Conservation (phyloP, 2,888 invertebrate genomes). For the Esperia sulphurella region DNA sequence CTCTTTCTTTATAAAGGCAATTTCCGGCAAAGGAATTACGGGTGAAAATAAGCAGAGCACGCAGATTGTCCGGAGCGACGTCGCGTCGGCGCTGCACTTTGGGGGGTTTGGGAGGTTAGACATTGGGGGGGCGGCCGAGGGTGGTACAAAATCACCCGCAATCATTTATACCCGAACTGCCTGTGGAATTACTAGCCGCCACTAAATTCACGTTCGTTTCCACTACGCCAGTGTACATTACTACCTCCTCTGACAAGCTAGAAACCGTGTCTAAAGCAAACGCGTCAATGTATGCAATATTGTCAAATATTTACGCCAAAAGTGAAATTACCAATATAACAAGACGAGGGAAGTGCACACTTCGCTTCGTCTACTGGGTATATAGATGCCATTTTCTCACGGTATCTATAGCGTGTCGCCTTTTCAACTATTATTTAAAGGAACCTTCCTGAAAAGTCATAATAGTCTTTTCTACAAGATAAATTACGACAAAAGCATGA, state of each 20-base stretch:
- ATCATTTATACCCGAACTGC: slow-evolving; percentile 79
- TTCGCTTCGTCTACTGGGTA: slow-evolving; percentile 33
- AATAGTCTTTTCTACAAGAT: slow-evolving; percentile 4
- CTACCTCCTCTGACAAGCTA: slow-evolving; percentile 9
- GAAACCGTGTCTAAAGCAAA: slow-evolving; percentile 11
- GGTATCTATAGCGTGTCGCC: slow-evolving; percentile 24
- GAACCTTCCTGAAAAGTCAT: slow-evolving; percentile 11
- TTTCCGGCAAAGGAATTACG: slow-evolving; percentile 77
- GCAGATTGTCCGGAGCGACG: slow-evolving; percentile 77
- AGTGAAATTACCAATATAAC: slow-evolving; percentile 33
- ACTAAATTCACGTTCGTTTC: slow-evolving; percentile 56
- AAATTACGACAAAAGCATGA: slow-evolving; percentile 7
- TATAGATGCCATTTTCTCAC: slow-evolving; percentile 31
- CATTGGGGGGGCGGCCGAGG: slow-evolving; percentile 36
- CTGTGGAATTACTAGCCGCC: slow-evolving; percentile 74
- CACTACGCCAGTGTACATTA: slow-evolving; percentile 30
- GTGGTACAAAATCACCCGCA: slow-evolving; percentile 78
- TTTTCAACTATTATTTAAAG: slow-evolving; percentile 21
- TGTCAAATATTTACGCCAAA: slow-evolving; percentile 10
- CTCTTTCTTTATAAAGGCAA: slow-evolving; percentile 72
- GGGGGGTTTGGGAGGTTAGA: slow-evolving; percentile 57
- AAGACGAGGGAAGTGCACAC: slow-evolving; percentile 36
- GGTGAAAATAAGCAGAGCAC: slow-evolving; percentile 78
- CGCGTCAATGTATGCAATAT: slow-evolving; percentile 22
- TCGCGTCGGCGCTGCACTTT: slow-evolving; percentile 69